Evolutionary conservation across 2,888 invertebrate genomes (phyloP), one percentile per base, ranked within the genome.

Genomic region (Dioctria rufipes): DNA sequence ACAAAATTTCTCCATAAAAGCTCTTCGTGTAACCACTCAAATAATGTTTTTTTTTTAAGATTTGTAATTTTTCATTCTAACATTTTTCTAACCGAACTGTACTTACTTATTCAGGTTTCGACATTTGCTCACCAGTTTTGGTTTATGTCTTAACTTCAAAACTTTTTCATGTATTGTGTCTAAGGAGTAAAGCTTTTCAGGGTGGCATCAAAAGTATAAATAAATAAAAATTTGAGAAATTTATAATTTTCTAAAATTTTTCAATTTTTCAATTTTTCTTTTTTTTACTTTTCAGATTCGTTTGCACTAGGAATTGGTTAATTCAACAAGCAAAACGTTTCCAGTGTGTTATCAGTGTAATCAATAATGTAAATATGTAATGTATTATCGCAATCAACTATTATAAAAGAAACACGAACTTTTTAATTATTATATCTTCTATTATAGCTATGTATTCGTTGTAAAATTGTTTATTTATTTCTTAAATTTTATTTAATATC

Each of bases 381-480:
- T 49, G 37, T 42, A 54, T 54, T 58, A 73, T 73, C 73, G 73
- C 58, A 73, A 58, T 58, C 40, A 73, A 60, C 58, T 73, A 25
- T 25, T 25, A 25, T 2, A 40, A 77, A 77, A 60, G 37, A 11
- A 42, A 77, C 42, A 63, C 25, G 25, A 25, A 25, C 25, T 2
- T 25, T 25, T 25, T 25, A 25, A 25, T 25, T 25, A 25, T 25
- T 40, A 63, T 42, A 43, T 63, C 46, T 42, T 43, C 61, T 77
- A 40, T 61, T 77, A 13, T 49, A 43, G 13, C 9, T 51, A 37
- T 61, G 37, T 77, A 63, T 40, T 77, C 63, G 77, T 77, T 77
- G 77, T 77, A 77, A 77, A 63, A 63, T 77, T 77, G 63, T 63
- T 77, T 60, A 77, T 77, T 77, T 77, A 77, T 77, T 77, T 46